Evolutionary conservation across 2,797 vertebrate genomes (phyloP).

Genomic region (Pangasius mekongensis): DNA sequence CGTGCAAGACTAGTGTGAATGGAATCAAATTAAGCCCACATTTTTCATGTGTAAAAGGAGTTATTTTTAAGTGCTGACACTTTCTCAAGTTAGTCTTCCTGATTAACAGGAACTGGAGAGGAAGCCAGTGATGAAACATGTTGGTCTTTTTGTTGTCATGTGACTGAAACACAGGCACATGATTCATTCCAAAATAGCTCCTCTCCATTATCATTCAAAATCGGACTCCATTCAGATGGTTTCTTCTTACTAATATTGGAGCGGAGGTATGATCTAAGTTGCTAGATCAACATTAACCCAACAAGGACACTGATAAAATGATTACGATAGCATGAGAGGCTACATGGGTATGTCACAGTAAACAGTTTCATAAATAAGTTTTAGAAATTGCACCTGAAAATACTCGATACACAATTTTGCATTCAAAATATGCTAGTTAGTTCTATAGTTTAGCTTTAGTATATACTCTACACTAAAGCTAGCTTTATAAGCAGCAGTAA

Average conservation of each 20-base stretch:
- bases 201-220: slow-evolving; percentile 59
- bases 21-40: slow-evolving; percentile 47
- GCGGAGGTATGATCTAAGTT: background rate
- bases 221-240: slow-evolving; percentile 50
- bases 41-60: slow-evolving; percentile 57
- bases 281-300: slow-evolving; percentile 2
- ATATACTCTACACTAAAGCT: slow-evolving; percentile 20
- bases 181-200: slow-evolving; percentile 59
- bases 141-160: slow-evolving; percentile 56
- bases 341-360: background rate
- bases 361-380: background rate
- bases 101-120: slow-evolving; percentile 75
- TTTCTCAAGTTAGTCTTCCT: slow-evolving; percentile 75
- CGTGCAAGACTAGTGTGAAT: slow-evolving; percentile 10
- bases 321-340: background rate
- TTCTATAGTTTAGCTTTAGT: background rate
- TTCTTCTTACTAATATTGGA: background rate
- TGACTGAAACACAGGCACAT: slow-evolving; percentile 64
- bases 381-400: background rate
- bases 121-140: slow-evolving; percentile 70
- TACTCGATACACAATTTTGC: too few species aligned
- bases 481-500: slow-evolving; percentile 21
- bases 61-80: slow-evolving; percentile 76
- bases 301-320: background rate
- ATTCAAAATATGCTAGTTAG: background rate